Evolutionary conservation across 1,140 invertebrate species (phyloP), one percentile per base, ranked within the genome.

Genomic region (Sycophila sp.): DNA sequence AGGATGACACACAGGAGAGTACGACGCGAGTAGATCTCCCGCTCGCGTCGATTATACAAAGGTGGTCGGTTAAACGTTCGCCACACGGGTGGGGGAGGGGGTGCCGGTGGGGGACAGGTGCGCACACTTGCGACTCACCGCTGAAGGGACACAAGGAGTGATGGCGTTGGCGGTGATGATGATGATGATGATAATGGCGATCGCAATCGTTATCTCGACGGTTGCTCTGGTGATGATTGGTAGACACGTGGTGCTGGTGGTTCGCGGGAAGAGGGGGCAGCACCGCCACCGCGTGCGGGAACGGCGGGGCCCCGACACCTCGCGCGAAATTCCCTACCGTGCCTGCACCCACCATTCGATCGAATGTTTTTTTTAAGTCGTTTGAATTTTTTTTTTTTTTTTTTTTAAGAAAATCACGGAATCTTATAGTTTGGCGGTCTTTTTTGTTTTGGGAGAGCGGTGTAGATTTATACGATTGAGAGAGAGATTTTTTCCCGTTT

Each of bases 221-320:
- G 40, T 77, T 73, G 42, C 75, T 72, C 55, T 81, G 78, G 68
- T 79, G 75, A 67, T 42, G 74, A 74, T 66, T n/a, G n/a, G n/a
- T n/a, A n/a, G n/a, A n/a, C n/a, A n/a, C n/a, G 42, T 79, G 79
- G 75, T 81, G 78, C 73, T 80, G 81, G 74, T 85, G 81, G 74
- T 83, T 81, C 77, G 80, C 81, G 80, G 87, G 88, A 82, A 90
- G 85, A 81, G 89, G 89, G 83, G 89, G 89, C 83, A 90, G 86
- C 77, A 91, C 90, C 83, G 89, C 88, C 81, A 91, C 89, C 83
- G 89, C 89, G 83, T 89, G 89, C 78, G 89, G 88, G 77, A 89
- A 90, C 78, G 89, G 87, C 68, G 78, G 83, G 84, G 87, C 78
- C 67, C 72, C 76, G 71, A 82, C 78, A 64, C 81, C 81, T 76